Evolutionary conservation across 2,113 vertebrate genomes (phyloP), one percentile per base, ranked within the genome.

Genomic region (Crotalus horridus): DNA sequence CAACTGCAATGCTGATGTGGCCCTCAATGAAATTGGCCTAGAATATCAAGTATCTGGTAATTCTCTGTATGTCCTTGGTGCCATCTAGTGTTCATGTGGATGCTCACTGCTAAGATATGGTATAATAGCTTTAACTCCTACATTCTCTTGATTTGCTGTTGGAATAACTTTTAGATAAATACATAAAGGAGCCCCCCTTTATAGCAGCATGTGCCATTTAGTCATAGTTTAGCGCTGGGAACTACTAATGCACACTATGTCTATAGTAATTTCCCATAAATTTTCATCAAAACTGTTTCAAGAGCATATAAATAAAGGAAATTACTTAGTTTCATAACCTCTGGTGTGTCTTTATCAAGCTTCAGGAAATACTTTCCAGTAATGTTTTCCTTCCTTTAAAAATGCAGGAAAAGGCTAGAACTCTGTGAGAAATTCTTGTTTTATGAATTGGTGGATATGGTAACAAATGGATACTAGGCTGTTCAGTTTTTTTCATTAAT

Each of bases 191-290:
- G 23, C 8, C n/a, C 86, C 86, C 23, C 93, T 69, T 7, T 90
- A 43, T 20, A 89, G 48, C 11, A 81, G 59, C 0, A 88, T 8
- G 89, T 90, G 93, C 95, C 88, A 91, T 86, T 92, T 93, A 93
- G 20, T 10, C 20, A 20, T 55, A 46, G 33, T 87, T 29, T 29
- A 46, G 24, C 8, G 4, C 33, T n/a, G 88, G 95, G 93, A 92
- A 85, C 12, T 86, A 0, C 1, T 64, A 9, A 55, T 91, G 11
- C 55, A 90, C 9, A 55, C 93, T 91, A 53, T 64, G 53, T 53
- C 92, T 53, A 29, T 58, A 87, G n/a, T 8, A 87, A 87, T 51
- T 43, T 58, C 8, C 59, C 43, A 64, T 89, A 58, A 4, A 1
- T 89, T 48, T 54, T 88, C 64, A 43, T 61, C 26, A 0, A 88